Percentiles rank a stretch among this genome's conserved stretches.
These are phyloP conservation scores for Galago senegalensis DNA, from an alignment of 2,797 vertebrate species.

Conservation along the genomic window DNA sequence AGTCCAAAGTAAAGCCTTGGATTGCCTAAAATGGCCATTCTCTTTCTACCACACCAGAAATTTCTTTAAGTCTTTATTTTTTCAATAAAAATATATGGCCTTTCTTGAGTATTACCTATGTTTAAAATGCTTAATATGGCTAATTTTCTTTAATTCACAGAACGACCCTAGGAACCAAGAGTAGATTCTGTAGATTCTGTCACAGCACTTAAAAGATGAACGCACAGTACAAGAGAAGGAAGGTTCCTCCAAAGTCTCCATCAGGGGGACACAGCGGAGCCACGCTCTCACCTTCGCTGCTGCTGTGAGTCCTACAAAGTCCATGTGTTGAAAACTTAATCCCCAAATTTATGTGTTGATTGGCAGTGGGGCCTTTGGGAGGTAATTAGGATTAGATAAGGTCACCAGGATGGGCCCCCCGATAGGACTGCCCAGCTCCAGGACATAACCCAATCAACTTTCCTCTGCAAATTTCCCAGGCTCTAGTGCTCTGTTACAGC, in stretches of 20 bases:
- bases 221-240: accelerated
- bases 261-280: accelerated
- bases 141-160: neutral
- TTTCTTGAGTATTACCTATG: neutral
- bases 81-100: neutral
- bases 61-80: neutral
- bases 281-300: neutral
- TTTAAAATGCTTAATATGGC: neutral
- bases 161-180: neutral
- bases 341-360: neutral
- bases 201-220: neutral
- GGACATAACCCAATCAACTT: neutral
- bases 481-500: neutral
- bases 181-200: neutral
- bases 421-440: neutral
- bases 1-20: neutral
- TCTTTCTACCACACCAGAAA: neutral
- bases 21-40: neutral
- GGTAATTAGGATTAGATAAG: neutral
- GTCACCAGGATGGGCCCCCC: no score
- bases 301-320: neutral
- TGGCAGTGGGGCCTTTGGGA: neutral
- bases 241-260: neutral
- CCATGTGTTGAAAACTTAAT: neutral
- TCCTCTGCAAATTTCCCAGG: neutral